Base-by-base conservation (phyloP, 1,140 invertebrate species). In the Bradysia coprophila region DNA sequence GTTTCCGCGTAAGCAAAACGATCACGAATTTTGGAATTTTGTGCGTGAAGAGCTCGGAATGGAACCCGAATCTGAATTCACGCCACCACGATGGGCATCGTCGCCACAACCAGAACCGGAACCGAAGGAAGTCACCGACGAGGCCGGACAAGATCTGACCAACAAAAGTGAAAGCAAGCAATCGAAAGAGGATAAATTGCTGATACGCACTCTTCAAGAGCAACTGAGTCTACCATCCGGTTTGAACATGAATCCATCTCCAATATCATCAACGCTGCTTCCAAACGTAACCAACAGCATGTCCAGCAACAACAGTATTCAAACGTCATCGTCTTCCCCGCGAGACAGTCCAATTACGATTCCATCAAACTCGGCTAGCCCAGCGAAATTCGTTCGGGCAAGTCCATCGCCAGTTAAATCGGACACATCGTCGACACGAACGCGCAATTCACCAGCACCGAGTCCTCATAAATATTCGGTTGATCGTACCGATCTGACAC, bases 1-100 rank as follows among this genome's bases (percentile, higher is more conserved):
- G 51, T 76, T 78, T 51, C 75, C 75, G 1, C 55, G 69, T 13
- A 74, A 77, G 45, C 71, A 76, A 52, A 74, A 66, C 44, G 73
- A 76, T 51, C 70, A 69, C 1, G 62, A 69, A 22, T 46, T 77
- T 4, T 78, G 74, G 74, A 68, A 68, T 48, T 76, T 34, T 34
- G 18, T 43, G 16, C 34, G 32, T 3, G 34, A 43, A 28, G 13
- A 28, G 15, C 20, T 43, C 10, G 42, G 42, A 2, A 19, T 43
- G 22, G 16, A 28, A 18, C 21, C 20, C 13, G 38, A 39, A 39
- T 18, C 38, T 4, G 38, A 39, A 39, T 39, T 39, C 16, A 23
- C 21, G 8, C 20, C 21, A 11, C 38, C 38, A 13, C 21, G 21
- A 38, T 38, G 36, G 36, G n/a, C 36, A 38, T 5, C 36, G 6